Evolutionary conservation across 1,140 invertebrate species (phyloP).

Genomic region (Rhizoglyphus robini): DNA sequence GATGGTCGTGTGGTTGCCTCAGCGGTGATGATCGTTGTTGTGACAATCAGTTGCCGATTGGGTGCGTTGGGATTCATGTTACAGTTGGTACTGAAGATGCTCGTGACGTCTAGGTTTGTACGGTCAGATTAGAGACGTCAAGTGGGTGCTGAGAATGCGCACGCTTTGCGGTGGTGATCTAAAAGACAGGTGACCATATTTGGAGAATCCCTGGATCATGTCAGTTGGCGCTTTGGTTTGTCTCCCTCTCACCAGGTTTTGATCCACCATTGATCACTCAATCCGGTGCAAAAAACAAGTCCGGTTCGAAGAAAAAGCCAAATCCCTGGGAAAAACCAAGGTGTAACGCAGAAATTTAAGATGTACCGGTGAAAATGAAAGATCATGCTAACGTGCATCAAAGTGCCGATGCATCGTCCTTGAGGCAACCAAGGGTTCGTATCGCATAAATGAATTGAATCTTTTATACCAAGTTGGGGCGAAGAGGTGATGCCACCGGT

Average conservation of each 20-base stretch:
- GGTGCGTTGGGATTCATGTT: too few relatives aligned
- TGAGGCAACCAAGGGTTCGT: background rate
- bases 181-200: too few relatives aligned
- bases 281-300: too few relatives aligned
- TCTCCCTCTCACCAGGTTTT: too few relatives aligned
- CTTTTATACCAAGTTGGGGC: slow-evolving; percentile 1
- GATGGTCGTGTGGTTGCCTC: too few relatives aligned
- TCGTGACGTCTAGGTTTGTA: slow-evolving; percentile 80
- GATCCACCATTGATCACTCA: too few relatives aligned
- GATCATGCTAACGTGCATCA: background rate
- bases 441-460: background rate
- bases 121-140: slow-evolving; percentile 48
- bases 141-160: slow-evolving; percentile 27
- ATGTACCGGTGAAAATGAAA: background rate
- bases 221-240: slow-evolving; percentile 31
- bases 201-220: slow-evolving; percentile 26
- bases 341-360: background rate
- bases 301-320: too few relatives aligned
- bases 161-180: too few relatives aligned
- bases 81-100: too few relatives aligned
- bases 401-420: background rate
- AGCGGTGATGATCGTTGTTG: too few relatives aligned
- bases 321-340: too few relatives aligned
- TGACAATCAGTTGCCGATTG: too few relatives aligned
- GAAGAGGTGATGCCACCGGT: background rate